Conservation (phyloP, 1,140 invertebrate genomes). For the Fopius arisanus region DNA sequence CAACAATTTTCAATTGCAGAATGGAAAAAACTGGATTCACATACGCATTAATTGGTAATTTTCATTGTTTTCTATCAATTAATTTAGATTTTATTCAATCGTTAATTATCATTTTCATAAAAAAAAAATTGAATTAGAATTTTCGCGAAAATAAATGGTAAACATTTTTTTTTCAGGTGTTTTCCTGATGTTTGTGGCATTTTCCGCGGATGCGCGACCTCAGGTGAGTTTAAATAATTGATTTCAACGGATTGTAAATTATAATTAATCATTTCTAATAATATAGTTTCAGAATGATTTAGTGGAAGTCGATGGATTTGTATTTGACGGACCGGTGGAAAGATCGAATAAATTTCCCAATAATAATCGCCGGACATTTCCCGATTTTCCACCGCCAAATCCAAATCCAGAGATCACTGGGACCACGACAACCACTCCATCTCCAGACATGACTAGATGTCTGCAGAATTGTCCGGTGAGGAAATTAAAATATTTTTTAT, state of each 20-base stretch:
- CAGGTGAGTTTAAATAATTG: background rate
- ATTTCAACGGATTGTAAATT: no score
- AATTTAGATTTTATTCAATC: no score
- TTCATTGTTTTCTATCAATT: no score
- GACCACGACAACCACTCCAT: background rate
- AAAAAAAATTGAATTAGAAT: no score
- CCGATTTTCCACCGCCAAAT: background rate
- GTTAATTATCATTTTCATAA: no score
- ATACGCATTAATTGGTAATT: background rate
- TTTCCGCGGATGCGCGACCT: background rate
- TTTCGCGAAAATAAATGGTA: no score
- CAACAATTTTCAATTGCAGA: background rate
- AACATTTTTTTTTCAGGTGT: background rate
- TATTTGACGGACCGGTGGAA: slow-evolving; percentile 41
- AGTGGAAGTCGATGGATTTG: slow-evolving; percentile 35
- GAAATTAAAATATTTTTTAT: no score
- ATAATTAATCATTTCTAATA: no score
- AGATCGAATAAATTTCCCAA: background rate
- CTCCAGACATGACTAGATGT: slow-evolving; percentile 18
- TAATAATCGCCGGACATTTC: background rate
- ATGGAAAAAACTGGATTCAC: background rate
- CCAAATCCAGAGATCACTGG: background rate
- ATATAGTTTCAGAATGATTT: background rate
- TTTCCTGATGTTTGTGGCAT: background rate
- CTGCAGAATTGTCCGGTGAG: slow-evolving; percentile 36